A percentile compares a stretch with the other conserved stretches of the same genome.
phyloP scores from a whole-genome alignment of 2,113 vertebrate genomes.

The Illadopsis cleaveri region DNA sequence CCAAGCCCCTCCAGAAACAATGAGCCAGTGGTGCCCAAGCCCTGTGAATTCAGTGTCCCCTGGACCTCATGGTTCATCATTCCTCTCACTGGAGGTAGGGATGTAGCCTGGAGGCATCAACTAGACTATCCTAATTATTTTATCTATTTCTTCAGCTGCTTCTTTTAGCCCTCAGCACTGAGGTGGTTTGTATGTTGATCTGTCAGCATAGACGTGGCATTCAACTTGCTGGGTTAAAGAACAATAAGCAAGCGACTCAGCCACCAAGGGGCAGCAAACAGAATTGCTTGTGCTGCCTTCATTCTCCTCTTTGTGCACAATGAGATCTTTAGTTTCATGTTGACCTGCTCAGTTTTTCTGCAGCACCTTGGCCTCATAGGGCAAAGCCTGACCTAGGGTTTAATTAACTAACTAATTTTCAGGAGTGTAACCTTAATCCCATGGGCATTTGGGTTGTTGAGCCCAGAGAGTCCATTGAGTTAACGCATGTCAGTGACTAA shows the following conservation, averaged over 20 bases:
- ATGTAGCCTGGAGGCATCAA: not conserved
- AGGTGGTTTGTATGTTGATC: not conserved
- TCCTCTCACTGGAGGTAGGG: not conserved
- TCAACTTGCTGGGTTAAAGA: not conserved
- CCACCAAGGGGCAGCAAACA: not conserved
- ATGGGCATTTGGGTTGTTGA: not conserved
- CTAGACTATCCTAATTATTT: not conserved
- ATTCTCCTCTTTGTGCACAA: not conserved
- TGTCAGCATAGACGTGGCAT: not conserved
- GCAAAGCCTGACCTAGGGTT: not conserved
- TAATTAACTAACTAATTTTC: not conserved
- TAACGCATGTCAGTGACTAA: not conserved
- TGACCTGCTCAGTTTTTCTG: not conserved
- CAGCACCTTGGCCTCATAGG: not conserved
- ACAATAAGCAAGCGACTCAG: not conserved
- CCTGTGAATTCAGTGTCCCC: not conserved
- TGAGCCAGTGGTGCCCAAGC: not conserved
- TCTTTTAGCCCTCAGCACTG: not conserved
- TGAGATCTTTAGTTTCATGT: not conserved
- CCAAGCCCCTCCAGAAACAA: not conserved
- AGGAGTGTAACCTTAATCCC: not conserved
- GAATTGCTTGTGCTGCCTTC: not conserved
- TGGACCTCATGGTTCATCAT: not conserved
- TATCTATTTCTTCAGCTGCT: constrained; percentile 1
- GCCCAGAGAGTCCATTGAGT: not conserved